These are phyloP conservation scores for Choreutis nemorana DNA, from an alignment of 2,888 invertebrate genomes.

Conservation along the genomic window DNA sequence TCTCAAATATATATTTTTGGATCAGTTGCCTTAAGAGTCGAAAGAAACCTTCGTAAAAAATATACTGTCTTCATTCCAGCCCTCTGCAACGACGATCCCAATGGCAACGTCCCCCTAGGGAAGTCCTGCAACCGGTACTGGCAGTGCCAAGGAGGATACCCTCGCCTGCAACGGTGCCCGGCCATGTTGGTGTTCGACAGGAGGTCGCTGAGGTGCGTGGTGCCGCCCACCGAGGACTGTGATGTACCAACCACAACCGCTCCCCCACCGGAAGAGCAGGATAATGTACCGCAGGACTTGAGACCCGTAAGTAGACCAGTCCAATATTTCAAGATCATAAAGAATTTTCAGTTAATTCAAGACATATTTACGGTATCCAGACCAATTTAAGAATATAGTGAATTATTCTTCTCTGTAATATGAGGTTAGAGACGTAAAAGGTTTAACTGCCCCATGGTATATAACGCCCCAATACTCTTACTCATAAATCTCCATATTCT, in stretches of 20 bases:
- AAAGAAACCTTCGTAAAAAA: no score
- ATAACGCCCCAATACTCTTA: no score
- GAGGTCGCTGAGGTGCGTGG: slow-evolving; percentile 83
- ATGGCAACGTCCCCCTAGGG: slow-evolving; percentile 89
- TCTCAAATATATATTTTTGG: no score
- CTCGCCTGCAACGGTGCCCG: slow-evolving; percentile 87
- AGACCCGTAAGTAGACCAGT: slow-evolving; percentile 28
- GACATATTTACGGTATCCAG: no score
- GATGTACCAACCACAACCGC: slow-evolving; percentile 82
- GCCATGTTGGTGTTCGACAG: slow-evolving; percentile 91
- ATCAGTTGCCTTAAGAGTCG: no score
- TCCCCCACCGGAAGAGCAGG: slow-evolving; percentile 66
- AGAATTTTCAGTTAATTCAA: no score
- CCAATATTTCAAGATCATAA: not conserved
- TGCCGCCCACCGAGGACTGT: slow-evolving; percentile 90
- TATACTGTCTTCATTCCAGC: slow-evolving; percentile 72
- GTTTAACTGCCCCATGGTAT: no score
- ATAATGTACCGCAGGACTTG: slow-evolving; percentile 25
- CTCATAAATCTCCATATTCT: no score
- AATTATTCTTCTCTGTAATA: no score
- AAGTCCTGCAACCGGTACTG: slow-evolving; percentile 94
- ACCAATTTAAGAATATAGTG: no score
- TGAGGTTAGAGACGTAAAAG: no score
- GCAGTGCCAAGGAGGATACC: slow-evolving; percentile 94
- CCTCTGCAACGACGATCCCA: slow-evolving; percentile 89